phyloP scores from a whole-genome alignment of 1,140 invertebrate genomes.

The Drosophila ogumai region DNA sequence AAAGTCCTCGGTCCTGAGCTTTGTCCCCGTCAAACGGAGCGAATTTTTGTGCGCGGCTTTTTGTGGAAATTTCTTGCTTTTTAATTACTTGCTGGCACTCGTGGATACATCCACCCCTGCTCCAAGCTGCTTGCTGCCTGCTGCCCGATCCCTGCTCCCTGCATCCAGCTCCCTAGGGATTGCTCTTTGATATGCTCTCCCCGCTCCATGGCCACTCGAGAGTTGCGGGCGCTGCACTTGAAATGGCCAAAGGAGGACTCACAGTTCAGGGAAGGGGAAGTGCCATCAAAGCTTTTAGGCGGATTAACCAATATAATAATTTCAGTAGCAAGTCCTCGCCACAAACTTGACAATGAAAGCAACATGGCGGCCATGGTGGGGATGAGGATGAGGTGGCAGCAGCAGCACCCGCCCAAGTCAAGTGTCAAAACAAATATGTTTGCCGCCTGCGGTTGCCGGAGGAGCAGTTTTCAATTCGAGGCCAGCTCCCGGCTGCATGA shows the following conservation, averaged over 20 bases:
- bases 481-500: constrained; percentile 48
- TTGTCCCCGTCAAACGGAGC: constrained; percentile 65
- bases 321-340: constrained; percentile 46
- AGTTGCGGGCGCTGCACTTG: constrained; percentile 64
- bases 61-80: constrained; percentile 72
- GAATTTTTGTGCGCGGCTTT: constrained; percentile 63
- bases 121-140: constrained; percentile 42
- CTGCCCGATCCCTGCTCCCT: constrained; percentile 2
- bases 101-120: constrained; percentile 32
- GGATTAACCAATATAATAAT: constrained; percentile 76
- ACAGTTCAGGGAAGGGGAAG: constrained; percentile 1
- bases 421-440: constrained; percentile 67
- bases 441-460: constrained; percentile 51
- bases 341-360: constrained; percentile 74
- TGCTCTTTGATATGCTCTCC: constrained; percentile 68
- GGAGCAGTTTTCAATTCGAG: constrained; percentile 51
- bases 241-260: constrained; percentile 49
- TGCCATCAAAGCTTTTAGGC: constrained; percentile 78
- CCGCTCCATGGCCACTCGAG: constrained; percentile 56
- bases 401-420: constrained; percentile 46
- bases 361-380: constrained; percentile 11
- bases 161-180: constrained; percentile 7
- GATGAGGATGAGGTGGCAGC: neutral
- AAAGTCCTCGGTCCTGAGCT: constrained; percentile 34
- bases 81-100: constrained; percentile 79